Evolutionary conservation across 2,113 vertebrate genomes (phyloP).

Genomic region (Scortum barcoo): DNA sequence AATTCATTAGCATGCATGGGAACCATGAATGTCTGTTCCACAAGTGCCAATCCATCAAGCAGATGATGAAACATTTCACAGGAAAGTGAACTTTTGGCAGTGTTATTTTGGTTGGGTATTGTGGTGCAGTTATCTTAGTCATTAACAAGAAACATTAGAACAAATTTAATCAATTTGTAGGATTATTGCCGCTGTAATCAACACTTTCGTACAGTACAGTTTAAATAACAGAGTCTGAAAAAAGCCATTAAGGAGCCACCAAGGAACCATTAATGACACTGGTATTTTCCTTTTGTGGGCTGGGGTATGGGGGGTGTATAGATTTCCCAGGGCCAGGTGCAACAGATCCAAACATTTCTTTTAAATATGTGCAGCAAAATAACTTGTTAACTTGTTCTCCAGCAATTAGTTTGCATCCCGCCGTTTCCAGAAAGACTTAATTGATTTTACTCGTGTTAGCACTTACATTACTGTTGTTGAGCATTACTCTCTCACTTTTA

Average conservation of each 20-base stretch:
- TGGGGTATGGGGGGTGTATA: too few species aligned
- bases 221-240: neutral
- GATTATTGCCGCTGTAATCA: neutral
- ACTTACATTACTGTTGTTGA: neutral
- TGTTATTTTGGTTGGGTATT: neutral
- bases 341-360: neutral
- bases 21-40: neutral
- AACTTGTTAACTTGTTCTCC: neutral
- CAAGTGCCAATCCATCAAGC: neutral
- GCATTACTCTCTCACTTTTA: neutral
- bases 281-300: too few species aligned
- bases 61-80: neutral
- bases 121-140: neutral
- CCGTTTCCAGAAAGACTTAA: neutral
- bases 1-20: neutral
- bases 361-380: neutral
- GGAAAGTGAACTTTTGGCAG: neutral
- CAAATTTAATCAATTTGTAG: neutral
- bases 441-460: neutral
- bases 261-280: neutral
- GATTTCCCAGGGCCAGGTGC: neutral
- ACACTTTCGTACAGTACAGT: neutral
- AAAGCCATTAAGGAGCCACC: neutral
- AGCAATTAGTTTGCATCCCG: neutral
- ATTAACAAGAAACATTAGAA: neutral